Base-by-base conservation (phyloP, 2,888 invertebrate genomes). In the Dolomedes plantarius region DNA sequence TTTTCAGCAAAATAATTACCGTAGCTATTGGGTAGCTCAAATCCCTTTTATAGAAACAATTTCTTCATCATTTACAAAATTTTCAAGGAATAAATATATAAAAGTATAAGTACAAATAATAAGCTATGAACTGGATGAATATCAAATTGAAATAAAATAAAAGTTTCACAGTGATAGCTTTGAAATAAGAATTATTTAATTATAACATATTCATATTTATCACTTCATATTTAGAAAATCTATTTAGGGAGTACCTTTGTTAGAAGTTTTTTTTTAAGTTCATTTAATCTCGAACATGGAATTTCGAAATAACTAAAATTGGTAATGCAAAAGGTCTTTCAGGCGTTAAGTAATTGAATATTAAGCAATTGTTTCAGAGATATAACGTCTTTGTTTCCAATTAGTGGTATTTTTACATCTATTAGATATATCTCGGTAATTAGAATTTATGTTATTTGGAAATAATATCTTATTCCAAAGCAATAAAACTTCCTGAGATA, bases 71-170 rank as follows among this genome's bases (percentile, higher is more conserved):
- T 5, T 36, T 27, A 74, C 23, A 67, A 31, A 77, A 50, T 68
- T 32, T 36, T 36, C 36, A 7, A 16, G 64, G 56, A 74, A 74
- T n/a, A 65, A 68, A 68, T 68, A 68, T 28, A 50, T n/a, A 7
- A 77, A 77, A 68, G 68, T 46, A 77, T 29, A 77, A 68, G 28
- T 65, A n/a, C 16, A n/a, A 41, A 75, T 19, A 29, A 74, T 41
- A 46, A 41, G 28, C 27, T 56, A 56, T 19, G 68, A 50, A 50
- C 50, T 32, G 31, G 67, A 36, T 77, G 67, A 23, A 68, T 36
- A 68, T 50, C 27, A 50, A 62, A 29, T 50, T 72, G n/a, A 39
- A 19, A 56, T 31, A 32, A 77, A 77, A 77, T 68, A 68, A 77
- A 2, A 31, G 13, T 50, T 73, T 0, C 28, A 76, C 23, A 16